phyloP scores from a whole-genome alignment of 1,140 invertebrate genomes.

The Drosophila cardini region DNA sequence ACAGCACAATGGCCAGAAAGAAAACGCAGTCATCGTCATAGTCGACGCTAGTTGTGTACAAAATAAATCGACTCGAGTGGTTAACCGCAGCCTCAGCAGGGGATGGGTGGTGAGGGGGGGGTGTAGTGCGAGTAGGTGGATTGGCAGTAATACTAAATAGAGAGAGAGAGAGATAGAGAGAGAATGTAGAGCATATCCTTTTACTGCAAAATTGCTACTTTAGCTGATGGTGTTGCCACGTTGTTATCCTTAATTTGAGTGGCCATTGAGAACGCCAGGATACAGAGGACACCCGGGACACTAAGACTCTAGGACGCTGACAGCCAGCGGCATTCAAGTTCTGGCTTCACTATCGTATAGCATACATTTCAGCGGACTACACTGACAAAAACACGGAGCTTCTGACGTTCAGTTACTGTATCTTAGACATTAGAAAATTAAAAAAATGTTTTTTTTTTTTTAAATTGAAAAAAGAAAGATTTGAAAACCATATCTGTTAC shows the following conservation, averaged over 20 bases:
- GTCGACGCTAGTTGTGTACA: conserved; percentile 71
- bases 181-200: conserved; percentile 51
- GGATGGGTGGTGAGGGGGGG: neutral
- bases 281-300: neutral
- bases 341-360: conserved; percentile 12
- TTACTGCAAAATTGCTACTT: conserved; percentile 73
- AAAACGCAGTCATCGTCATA: conserved; percentile 8
- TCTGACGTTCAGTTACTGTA: too few relatives aligned
- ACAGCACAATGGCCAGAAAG: conserved; percentile 34
- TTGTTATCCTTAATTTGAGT: conserved; percentile 82
- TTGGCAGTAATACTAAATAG: neutral
- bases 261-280: conserved; percentile 62
- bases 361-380: conserved; percentile 34
- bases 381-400: neutral
- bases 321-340: conserved; percentile 32
- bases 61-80: conserved; percentile 81
- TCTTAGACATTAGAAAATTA: too few relatives aligned
- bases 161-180: neutral
- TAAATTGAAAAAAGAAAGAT: too few relatives aligned
- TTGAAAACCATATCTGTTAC: too few relatives aligned
- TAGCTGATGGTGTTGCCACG: conserved; percentile 51
- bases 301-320: too few relatives aligned
- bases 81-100: conserved; percentile 65
- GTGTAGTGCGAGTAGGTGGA: neutral
- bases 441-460: too few relatives aligned